Percentiles rank a stretch among this genome's conserved stretches.
Evolutionary conservation across 2,888 invertebrate species (phyloP).

Genomic region (Acanthopleura granulata): DNA sequence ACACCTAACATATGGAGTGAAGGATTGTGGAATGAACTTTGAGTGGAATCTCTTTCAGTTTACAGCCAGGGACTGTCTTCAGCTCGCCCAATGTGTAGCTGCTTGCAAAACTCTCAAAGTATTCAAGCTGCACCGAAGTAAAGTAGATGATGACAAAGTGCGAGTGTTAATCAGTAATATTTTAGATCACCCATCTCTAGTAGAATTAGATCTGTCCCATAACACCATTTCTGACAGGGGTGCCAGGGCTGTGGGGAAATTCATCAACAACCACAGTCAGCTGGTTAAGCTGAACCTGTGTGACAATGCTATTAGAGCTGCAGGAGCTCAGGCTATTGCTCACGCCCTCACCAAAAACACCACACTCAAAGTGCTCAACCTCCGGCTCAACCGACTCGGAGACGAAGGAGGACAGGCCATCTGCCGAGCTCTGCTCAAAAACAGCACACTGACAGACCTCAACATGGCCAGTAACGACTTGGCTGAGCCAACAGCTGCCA

Average conservation of each 20-base stretch:
- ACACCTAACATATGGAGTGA: conserved; percentile 67
- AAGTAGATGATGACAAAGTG: conserved; percentile 69
- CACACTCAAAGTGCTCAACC: conserved; percentile 58
- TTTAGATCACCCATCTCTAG: conserved; percentile 65
- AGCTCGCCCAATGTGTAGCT: conserved; percentile 67
- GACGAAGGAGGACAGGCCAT: conserved; percentile 70
- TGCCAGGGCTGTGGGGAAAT: conserved; percentile 69
- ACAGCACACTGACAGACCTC: conserved; percentile 61
- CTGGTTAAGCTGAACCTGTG: conserved; percentile 60
- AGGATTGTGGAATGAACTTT: conserved; percentile 71
- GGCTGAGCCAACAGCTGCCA: conserved; percentile 67
- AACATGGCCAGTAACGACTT: conserved; percentile 68
- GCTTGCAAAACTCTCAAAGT: conserved; percentile 62
- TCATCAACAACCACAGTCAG: conserved; percentile 67
- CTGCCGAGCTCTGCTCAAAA: conserved; percentile 64
- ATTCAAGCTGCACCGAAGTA: conserved; percentile 65
- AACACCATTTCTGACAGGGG: conserved; percentile 69
- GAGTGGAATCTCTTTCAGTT: conserved; percentile 70
- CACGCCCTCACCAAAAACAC: conserved; percentile 68
- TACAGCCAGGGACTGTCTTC: conserved; percentile 68
- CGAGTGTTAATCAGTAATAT: conserved; percentile 68
- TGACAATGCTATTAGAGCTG: conserved; percentile 66
- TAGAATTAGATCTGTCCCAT: conserved; percentile 68
- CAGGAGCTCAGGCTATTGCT: conserved; percentile 69
- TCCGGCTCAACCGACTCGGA: conserved; percentile 66